phyloP scores from a whole-genome alignment of 92 coral and sea anemone species.

The Pocillopora grandis region DNA sequence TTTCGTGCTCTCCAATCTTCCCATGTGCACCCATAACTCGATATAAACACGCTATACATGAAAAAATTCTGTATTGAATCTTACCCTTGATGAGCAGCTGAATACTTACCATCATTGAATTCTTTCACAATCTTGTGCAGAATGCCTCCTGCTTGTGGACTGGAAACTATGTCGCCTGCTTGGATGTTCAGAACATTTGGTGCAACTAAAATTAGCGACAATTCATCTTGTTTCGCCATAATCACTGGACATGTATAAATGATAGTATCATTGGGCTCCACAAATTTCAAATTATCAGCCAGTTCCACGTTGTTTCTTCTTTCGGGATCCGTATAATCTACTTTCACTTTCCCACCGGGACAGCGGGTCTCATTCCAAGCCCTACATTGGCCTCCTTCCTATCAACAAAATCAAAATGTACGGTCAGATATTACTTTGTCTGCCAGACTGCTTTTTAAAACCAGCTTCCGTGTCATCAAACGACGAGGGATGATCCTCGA shows the following conservation, averaged over 20 bases:
- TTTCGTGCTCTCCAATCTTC: too few species aligned
- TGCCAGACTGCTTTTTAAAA: too few species aligned
- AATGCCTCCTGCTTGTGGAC: conserved; percentile 69
- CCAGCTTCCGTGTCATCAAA: too few species aligned
- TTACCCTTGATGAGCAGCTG: too few species aligned
- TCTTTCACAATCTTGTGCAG: conserved; percentile 41
- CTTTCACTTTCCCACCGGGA: conserved; percentile 43
- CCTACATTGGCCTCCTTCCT: conserved; percentile 39
- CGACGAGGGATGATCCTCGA: too few species aligned
- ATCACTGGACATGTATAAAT: conserved; percentile 58
- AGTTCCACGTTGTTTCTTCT: conserved; percentile 42
- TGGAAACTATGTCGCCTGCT: conserved; percentile 47
- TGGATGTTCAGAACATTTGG: too few species aligned
- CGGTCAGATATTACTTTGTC: too few species aligned
- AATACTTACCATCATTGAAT: conserved; percentile 28
- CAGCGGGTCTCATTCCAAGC: conserved; percentile 68
- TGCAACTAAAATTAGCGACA: too few species aligned
- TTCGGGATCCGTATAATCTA: conserved; percentile 48
- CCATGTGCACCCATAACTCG: too few species aligned
- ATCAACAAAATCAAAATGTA: not conserved
- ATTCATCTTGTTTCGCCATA: too few species aligned
- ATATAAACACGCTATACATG: too few species aligned
- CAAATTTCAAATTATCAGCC: conserved; percentile 48
- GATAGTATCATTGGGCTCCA: conserved; percentile 43
- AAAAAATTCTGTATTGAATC: too few species aligned